These are phyloP conservation scores for Aspidoscelis tigris DNA, from an alignment of 2,113 vertebrate genomes.

Conservation along the genomic window DNA sequence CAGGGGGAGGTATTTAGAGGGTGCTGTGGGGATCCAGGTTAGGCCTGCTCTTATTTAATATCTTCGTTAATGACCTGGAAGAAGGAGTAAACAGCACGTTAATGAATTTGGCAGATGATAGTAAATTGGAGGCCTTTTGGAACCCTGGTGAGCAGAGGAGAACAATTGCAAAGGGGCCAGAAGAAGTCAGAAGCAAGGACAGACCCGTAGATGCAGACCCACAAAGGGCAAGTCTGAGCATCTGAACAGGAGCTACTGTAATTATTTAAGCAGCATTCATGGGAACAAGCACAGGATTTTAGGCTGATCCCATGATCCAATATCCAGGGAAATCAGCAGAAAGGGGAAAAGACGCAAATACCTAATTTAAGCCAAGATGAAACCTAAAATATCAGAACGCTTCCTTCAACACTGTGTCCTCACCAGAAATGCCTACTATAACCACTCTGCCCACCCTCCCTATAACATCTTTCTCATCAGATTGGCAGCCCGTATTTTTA, in stretches of 20 bases:
- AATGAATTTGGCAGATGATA: constrained; percentile 74
- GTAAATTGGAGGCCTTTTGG: constrained; percentile 60
- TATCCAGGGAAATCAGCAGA: fast-evolving
- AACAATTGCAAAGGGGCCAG: constrained; percentile 58
- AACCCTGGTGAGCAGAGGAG: constrained; percentile 58
- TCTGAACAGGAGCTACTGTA: fast-evolving
- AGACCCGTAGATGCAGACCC: not conserved
- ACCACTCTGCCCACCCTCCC: too few relatives aligned
- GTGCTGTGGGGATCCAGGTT: constrained; percentile 68
- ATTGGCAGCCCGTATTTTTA: too few relatives aligned
- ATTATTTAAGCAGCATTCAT: not conserved
- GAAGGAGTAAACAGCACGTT: constrained; percentile 68
- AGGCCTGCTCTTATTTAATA: constrained; percentile 69
- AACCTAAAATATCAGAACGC: not conserved
- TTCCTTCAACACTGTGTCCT: too few relatives aligned
- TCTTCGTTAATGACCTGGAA: constrained; percentile 72
- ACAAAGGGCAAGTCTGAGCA: not conserved
- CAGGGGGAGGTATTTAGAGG: constrained; percentile 67
- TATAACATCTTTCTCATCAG: too few relatives aligned
- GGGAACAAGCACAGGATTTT: not conserved
- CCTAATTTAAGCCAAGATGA: not conserved
- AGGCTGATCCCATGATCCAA: not conserved
- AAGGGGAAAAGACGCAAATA: not conserved
- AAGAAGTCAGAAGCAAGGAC: constrained; percentile 51
- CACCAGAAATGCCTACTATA: too few relatives aligned